Conservation (phyloP, 2,888 invertebrate species). For the Drosophila formosana region DNA sequence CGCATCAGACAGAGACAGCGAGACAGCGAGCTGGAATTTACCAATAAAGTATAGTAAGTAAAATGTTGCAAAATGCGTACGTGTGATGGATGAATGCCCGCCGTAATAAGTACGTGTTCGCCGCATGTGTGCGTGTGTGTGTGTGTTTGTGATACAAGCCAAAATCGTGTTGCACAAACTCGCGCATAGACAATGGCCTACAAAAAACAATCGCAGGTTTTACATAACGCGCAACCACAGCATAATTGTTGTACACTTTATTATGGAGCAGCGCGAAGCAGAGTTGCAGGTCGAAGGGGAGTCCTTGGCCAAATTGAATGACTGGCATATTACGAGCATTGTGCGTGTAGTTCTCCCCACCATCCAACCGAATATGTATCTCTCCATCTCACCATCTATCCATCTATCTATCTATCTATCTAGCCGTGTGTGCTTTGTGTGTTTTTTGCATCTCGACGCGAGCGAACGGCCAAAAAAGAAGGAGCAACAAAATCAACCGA, state of each 20-base stretch:
- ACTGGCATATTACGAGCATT: conserved; percentile 49
- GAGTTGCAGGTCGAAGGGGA: conserved; percentile 6
- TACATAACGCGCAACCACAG: conserved; percentile 44
- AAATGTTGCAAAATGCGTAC: conserved; percentile 43
- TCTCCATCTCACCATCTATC: neutral
- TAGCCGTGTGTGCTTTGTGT: conserved; percentile 2
- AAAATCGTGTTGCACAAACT: conserved; percentile 17
- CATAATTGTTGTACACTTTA: conserved; percentile 67
- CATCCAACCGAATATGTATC: neutral
- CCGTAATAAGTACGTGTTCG: conserved; percentile 5
- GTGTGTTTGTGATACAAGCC: neutral
- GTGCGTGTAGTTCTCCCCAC: conserved; percentile 1
- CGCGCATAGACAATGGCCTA: neutral
- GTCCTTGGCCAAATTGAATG: conserved; percentile 61
- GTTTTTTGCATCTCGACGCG: conserved; percentile 29
- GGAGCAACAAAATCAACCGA: conserved; percentile 40
- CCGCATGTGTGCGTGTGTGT: neutral
- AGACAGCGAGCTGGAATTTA: conserved; percentile 24
- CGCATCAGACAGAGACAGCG: no score
- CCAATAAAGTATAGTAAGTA: conserved; percentile 51
- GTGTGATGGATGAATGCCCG: conserved; percentile 32
- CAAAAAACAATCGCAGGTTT: conserved; percentile 15
- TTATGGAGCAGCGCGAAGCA: conserved; percentile 39
- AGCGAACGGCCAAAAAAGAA: neutral
- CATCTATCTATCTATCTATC: neutral